Evolutionary conservation across 2,888 invertebrate genomes (phyloP), one percentile per base, ranked within the genome.

Genomic region (Listrodromus nycthemerus): DNA sequence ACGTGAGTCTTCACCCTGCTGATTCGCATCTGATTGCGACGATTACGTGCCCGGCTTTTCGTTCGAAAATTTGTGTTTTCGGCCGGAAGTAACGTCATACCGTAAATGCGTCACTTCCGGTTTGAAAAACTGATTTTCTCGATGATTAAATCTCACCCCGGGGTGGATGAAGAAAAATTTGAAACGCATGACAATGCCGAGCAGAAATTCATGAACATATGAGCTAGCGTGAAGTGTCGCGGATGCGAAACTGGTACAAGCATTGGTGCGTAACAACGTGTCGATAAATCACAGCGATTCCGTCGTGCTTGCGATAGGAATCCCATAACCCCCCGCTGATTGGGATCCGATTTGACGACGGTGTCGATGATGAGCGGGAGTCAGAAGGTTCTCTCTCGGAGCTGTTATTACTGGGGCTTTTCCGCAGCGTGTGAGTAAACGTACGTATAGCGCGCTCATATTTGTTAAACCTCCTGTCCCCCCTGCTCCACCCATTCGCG

Each of bases 401-500:
- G 21, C 61, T 69, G 65, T 75, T 69, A 58, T 65, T 74, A 69
- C 75, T 81, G 63, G 61, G 58, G 63, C 24, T 63, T 69, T 75
- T 16, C 33, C 48, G n/a, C 33, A 45, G 37, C 8, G 52, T 24
- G 55, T 41, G 37, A 41, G 52, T 33, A 41, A 63, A 67, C 58
- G 55, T 16, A 41, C 71, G 58, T 69, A 24, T 16, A 61, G 52
- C 45, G 63, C 65, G 55, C 50, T 70, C 55, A 65, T 69, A 74
- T 75, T 65, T 70, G 75, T 63, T 67, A 66, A 45, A 45, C 41
- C 52, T 37, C 10, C 37, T 37, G 8, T 37, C 7, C 58, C 61
- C 61, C 30, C n/a, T 21, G 30, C 37, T 2, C 37, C 37, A 10
- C 8, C 10, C 19, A 10, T 21, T 6, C 21, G 13, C 37, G 45